phyloP scores from a whole-genome alignment of 2,888 invertebrate genomes.

The Quadroppia sp. region DNA sequence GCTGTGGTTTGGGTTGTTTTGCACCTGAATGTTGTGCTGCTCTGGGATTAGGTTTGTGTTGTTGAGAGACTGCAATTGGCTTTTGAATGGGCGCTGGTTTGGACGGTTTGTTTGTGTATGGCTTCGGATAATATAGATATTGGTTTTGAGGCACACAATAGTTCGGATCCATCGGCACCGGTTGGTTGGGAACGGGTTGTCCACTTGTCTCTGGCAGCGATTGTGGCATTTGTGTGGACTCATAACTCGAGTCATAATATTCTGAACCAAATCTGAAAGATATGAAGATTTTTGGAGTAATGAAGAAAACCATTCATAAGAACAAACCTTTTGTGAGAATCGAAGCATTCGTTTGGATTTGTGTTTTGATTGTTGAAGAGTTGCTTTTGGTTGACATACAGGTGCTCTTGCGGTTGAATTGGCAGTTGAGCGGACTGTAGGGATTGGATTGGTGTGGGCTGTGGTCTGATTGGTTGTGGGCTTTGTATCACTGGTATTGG shows the following conservation, averaged over 20 bases:
- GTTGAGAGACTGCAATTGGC: slow-evolving; percentile 1
- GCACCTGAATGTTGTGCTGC: neutral
- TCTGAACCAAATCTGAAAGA: slow-evolving; percentile 19
- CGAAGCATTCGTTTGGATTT: slow-evolving; percentile 18
- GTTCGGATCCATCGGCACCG: neutral
- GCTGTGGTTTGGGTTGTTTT: slow-evolving; percentile 30
- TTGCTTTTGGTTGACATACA: slow-evolving; percentile 42
- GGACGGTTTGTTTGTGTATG: slow-evolving; percentile 21
- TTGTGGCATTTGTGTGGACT: slow-evolving; percentile 2
- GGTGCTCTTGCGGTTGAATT: slow-evolving; percentile 38
- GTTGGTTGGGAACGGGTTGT: neutral
- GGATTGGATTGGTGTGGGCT: slow-evolving; percentile 23
- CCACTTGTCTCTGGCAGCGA: neutral
- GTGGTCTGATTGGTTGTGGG: slow-evolving; percentile 30
- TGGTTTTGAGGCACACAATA: slow-evolving; percentile 15
- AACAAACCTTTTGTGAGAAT: slow-evolving; percentile 31
- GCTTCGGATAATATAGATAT: slow-evolving; percentile 42
- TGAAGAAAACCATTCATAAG: neutral
- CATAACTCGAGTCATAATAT: slow-evolving; percentile 21
- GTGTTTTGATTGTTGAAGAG: slow-evolving; percentile 27
- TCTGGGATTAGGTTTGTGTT: slow-evolving; percentile 6
- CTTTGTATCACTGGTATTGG: slow-evolving; percentile 31
- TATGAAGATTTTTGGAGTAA: too few relatives aligned
- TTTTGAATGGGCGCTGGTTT: neutral
- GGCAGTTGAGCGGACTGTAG: slow-evolving; percentile 21